Evolutionary conservation across 2,888 invertebrate genomes (phyloP).

Genomic region (Quadroppia sp.): DNA sequence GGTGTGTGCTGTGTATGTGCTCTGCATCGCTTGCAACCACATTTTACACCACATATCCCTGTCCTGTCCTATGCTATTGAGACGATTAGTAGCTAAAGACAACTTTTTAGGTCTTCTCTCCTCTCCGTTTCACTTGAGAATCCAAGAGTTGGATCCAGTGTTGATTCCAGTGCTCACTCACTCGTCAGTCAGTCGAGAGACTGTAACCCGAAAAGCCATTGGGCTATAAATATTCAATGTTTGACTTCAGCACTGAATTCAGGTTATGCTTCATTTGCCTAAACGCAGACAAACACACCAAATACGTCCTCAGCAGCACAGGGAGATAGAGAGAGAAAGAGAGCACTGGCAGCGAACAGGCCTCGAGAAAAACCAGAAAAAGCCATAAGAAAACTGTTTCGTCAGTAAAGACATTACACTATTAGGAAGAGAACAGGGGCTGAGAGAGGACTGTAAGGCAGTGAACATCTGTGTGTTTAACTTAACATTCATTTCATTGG

Average conservation of each 20-base stretch:
- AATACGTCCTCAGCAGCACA: not conserved
- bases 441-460: not conserved
- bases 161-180: not conserved
- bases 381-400: not conserved
- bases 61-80: not conserved
- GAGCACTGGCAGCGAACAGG: too few relatives aligned
- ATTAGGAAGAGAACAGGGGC: not conserved
- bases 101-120: too few relatives aligned
- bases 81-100: not conserved
- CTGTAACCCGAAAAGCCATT: not conserved
- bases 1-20: too few relatives aligned
- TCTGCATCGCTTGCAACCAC: not conserved
- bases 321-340: too few relatives aligned
- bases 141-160: not conserved
- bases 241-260: not conserved
- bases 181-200: not conserved
- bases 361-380: too few relatives aligned
- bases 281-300: not conserved
- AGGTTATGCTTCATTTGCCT: slow-evolving; percentile 2
- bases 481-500: not conserved
- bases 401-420: not conserved
- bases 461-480: slow-evolving; percentile 1
- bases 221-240: slow-evolving; percentile 5
- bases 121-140: not conserved
- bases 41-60: not conserved